A percentile compares a stretch with the other conserved stretches of the same genome.
phyloP scores from a whole-genome alignment of 2,797 vertebrate species.

The Diplodus puntazzo region DNA sequence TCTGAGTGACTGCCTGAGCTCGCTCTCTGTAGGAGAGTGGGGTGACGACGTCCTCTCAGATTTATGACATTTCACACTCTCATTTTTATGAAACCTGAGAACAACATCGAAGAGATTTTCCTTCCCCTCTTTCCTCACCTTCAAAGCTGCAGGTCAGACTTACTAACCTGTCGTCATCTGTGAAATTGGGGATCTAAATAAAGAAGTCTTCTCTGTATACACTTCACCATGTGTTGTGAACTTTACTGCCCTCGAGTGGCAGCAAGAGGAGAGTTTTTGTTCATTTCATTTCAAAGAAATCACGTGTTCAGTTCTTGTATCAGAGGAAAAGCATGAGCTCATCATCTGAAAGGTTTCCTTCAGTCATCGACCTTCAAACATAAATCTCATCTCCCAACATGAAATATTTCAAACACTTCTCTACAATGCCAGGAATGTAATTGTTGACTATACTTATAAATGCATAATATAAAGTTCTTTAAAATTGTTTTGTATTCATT shows the following conservation, averaged over 20 bases:
- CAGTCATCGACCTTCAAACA: too few relatives aligned
- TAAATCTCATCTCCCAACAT: too few relatives aligned
- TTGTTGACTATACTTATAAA: too few relatives aligned
- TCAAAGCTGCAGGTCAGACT: background rate
- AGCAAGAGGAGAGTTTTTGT: background rate
- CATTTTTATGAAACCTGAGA: background rate
- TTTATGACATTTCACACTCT: background rate
- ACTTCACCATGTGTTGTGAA: background rate
- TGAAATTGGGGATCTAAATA: too few relatives aligned
- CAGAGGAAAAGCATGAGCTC: too few relatives aligned
- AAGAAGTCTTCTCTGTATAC: background rate
- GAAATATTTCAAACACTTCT: too few relatives aligned
- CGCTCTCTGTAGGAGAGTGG: constrained; percentile 43
- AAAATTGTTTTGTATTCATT: too few relatives aligned
- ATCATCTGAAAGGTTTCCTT: too few relatives aligned
- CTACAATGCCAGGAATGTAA: too few relatives aligned
- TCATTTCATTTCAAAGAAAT: constrained; percentile 15
- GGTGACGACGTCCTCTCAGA: constrained; percentile 15
- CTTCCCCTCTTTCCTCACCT: too few relatives aligned
- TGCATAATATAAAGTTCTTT: too few relatives aligned
- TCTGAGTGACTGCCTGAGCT: constrained; percentile 57
- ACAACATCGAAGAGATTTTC: background rate
- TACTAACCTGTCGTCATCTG: background rate
- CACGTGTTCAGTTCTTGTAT: too few relatives aligned
- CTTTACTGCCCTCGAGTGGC: background rate